Conservation (phyloP, 2,797 vertebrate genomes). For the Benthosema pterotum region DNA sequence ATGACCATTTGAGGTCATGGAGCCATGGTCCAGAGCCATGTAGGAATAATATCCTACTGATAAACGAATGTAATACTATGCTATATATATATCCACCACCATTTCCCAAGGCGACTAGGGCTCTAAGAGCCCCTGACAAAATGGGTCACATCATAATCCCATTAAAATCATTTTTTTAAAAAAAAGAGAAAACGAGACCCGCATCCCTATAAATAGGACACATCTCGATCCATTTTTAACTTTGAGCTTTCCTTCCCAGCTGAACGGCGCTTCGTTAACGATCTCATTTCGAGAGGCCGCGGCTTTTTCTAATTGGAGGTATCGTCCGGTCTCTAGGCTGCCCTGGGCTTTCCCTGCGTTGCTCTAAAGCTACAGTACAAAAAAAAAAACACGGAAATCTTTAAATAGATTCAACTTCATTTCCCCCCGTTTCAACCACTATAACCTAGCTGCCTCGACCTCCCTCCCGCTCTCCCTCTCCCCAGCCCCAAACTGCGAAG, state of each 20-base stretch:
- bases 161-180: constrained; percentile 51
- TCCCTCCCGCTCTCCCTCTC: too few species aligned
- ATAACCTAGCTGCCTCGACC: too few species aligned
- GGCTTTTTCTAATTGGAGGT: constrained; percentile 76
- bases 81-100: constrained; percentile 43
- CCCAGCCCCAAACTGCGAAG: too few species aligned
- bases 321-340: constrained; percentile 51
- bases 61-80: constrained; percentile 21
- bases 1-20: constrained; percentile 41
- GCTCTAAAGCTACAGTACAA: constrained; percentile 67
- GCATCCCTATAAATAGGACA: constrained; percentile 60
- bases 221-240: constrained; percentile 57
- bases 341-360: constrained; percentile 46
- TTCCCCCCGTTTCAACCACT: too few species aligned
- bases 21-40: too few species aligned
- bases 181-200: constrained; percentile 41
- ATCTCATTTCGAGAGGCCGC: constrained; percentile 80
- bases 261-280: constrained; percentile 66
- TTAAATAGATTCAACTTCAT: constrained; percentile 27
- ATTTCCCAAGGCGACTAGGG: constrained; percentile 43
- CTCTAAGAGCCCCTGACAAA: constrained; percentile 65
- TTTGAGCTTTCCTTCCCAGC: constrained; percentile 63
- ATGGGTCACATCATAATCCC: constrained; percentile 66
- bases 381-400: constrained; percentile 12
- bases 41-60: neutral